A percentile compares a stretch with the other conserved stretches of the same genome.
Conservation (phyloP, 2,797 vertebrate genomes). For the Microctenopoma stevenorrisi region DNA sequence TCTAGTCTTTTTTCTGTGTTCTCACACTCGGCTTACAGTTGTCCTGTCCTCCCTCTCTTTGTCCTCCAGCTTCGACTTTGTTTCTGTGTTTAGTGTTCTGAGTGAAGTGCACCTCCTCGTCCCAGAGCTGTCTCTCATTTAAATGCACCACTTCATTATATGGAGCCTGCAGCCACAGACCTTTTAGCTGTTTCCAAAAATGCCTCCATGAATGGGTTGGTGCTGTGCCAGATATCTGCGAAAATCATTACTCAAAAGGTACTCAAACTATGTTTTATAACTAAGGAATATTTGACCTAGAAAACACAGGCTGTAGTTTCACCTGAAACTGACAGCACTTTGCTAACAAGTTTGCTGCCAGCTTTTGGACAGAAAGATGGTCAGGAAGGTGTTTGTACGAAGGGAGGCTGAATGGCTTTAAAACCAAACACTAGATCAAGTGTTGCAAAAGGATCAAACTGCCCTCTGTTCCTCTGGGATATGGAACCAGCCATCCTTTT, state of each 20-base stretch:
- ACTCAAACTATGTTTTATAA: slow-evolving; percentile 37
- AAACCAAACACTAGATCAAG: slow-evolving; percentile 44
- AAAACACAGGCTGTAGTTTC: slow-evolving; percentile 6
- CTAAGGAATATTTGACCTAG: slow-evolving; percentile 24
- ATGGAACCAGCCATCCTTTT: slow-evolving; percentile 47
- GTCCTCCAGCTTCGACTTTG: slow-evolving; percentile 27
- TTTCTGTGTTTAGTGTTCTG: slow-evolving; percentile 55
- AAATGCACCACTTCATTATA: slow-evolving; percentile 67
- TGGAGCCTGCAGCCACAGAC: slow-evolving; percentile 51
- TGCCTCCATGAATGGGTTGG: slow-evolving; percentile 56
- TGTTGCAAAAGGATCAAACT: slow-evolving; percentile 41
- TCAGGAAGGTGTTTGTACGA: slow-evolving; percentile 5
- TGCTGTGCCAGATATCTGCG: slow-evolving; percentile 50
- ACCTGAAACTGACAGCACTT: not conserved
- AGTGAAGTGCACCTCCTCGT: slow-evolving; percentile 50
- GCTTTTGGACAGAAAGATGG: slow-evolving; percentile 2
- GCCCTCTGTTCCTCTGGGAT: slow-evolving; percentile 59
- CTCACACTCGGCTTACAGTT: not conserved
- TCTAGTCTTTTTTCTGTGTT: not conserved
- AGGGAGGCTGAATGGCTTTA: slow-evolving; percentile 7
- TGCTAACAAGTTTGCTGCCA: slow-evolving; percentile 17
- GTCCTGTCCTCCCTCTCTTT: slow-evolving; percentile 23
- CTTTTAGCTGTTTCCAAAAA: slow-evolving; percentile 61
- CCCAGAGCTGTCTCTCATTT: slow-evolving; percentile 59
- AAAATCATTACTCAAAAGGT: slow-evolving; percentile 60